Evolutionary conservation across 2,113 vertebrate genomes (phyloP).

Genomic region (Amazona guildingii): DNA sequence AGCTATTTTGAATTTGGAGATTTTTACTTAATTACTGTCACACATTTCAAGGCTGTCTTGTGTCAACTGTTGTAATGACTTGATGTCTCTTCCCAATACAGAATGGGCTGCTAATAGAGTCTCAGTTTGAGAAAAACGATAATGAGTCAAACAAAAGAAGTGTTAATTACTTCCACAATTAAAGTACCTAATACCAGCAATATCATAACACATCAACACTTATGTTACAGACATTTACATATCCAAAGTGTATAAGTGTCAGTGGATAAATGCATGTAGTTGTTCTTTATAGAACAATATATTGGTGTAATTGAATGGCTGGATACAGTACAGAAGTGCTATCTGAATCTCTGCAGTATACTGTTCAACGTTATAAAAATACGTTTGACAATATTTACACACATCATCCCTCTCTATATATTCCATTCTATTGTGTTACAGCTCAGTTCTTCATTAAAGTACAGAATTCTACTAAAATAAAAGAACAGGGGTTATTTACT

Average conservation of each 20-base stretch:
- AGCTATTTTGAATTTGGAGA: slow-evolving; percentile 61
- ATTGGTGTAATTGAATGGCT: fast-evolving
- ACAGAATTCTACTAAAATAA: neutral
- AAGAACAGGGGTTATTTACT: neutral
- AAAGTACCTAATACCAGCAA: neutral
- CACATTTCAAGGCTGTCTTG: slow-evolving; percentile 53
- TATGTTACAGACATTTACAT: slow-evolving; percentile 19
- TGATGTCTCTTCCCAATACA: neutral
- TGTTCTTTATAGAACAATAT: neutral
- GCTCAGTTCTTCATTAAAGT: neutral
- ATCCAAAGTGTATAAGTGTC: neutral
- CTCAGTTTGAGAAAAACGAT: slow-evolving; percentile 61
- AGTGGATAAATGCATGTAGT: neutral
- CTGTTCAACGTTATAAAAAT: neutral
- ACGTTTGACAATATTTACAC: neutral
- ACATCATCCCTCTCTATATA: neutral
- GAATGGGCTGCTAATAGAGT: slow-evolving; percentile 40
- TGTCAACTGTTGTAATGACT: slow-evolving; percentile 56
- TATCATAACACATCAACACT: neutral
- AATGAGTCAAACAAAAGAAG: slow-evolving; percentile 56
- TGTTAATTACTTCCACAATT: slow-evolving; percentile 72
- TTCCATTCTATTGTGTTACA: fast-evolving
- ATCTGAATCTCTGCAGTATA: neutral
- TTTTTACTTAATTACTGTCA: slow-evolving; percentile 75
- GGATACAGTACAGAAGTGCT: neutral